Evolutionary conservation across 2,797 vertebrate species (phyloP), one percentile per base, ranked within the genome.

Genomic region (Sparidentex hasta): DNA sequence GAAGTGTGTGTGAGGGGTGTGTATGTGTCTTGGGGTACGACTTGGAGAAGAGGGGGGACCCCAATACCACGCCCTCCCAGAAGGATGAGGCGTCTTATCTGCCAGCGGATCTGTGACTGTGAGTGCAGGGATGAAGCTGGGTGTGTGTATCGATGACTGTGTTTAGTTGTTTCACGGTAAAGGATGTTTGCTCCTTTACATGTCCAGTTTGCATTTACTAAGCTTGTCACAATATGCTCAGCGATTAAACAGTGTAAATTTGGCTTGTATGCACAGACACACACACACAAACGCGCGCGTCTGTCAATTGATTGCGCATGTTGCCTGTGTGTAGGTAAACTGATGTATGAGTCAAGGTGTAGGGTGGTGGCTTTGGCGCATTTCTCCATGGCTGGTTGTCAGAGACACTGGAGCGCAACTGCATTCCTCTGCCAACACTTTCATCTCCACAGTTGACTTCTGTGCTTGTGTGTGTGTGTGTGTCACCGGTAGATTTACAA

Each of bases 41-140:
- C 61, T 88, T 63, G 66, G 69, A 87, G 80, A 85, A 90, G 92
- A 95, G 95, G 95, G 85, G 81, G 69, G 46, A 80, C 81, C 88
- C 69, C 21, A 12, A 87, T 56, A 90, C 92, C 88, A 90, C 92
- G 65, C 93, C 91, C 91, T 90, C 91, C 84, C 71, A 82, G 90
- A 93, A 94, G 88, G 87, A 99, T 99, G 98, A 98, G 97, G 95
- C 96, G 97, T 70, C 97, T 99, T 92, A 98, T 99, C 95, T 99
- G 98, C 97, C 96, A 99, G 94, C 96, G 97, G 92, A 99, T 99
- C 96, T 98, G 98, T 96, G 98, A 98, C 96, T 97, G 98, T 99
- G 96, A 99, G 98, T 98, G 96, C 93, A 84, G 82, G 79, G 94
- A 94, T 93, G 89, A 93, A 94, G 91, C 90, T 93, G 93, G 92